Base-by-base conservation (phyloP, 2,888 invertebrate species). In the Caenorhabditis sp. region DNA sequence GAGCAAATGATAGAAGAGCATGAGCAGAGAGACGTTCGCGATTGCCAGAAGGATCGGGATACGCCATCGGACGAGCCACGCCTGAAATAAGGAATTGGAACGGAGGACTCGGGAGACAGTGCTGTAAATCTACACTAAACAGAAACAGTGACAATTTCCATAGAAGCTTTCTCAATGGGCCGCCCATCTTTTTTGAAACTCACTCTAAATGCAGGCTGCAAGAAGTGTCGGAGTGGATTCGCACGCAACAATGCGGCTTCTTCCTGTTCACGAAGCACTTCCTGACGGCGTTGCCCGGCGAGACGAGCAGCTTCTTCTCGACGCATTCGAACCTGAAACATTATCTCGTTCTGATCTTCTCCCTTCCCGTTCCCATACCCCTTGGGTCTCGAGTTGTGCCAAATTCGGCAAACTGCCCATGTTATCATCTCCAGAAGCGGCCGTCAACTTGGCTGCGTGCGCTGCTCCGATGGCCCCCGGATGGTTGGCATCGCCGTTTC, bases 151-250 rank as follows among this genome's bases (percentile, higher is more conserved):
- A n/a, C n/a, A n/a, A n/a, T n/a, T n/a, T n/a, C n/a, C n/a, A n/a
- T n/a, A n/a, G n/a, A n/a, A n/a, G n/a, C n/a, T n/a, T n/a, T n/a
- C n/a, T n/a, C n/a, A n/a, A n/a, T n/a, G n/a, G n/a, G n/a, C n/a
- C n/a, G n/a, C n/a, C n/a, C n/a, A n/a, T n/a, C n/a, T n/a, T n/a
- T 47, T 15, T 40, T 26, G n/a, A 9, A 26, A 92, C 94, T 93
- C 93, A 97, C 97, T 96, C 96, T 96, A 90, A 97, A 96, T 94
- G 96, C 96, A 92, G 97, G 97, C 95, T 96, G 97, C 95, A 96
- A 95, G 93, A 98, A 94, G 93, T 97, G 97, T 91, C 97, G 95
- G 91, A 98, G 94, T 91, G 97, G 97, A 94, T 97, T 97, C 92
- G 96, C 96, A 92, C 96, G 94, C 89, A 97, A 95, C 93, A 96